These are phyloP conservation scores for Tylochromis polylepis DNA, from an alignment of 2,113 vertebrate genomes.

Conservation along the genomic window DNA sequence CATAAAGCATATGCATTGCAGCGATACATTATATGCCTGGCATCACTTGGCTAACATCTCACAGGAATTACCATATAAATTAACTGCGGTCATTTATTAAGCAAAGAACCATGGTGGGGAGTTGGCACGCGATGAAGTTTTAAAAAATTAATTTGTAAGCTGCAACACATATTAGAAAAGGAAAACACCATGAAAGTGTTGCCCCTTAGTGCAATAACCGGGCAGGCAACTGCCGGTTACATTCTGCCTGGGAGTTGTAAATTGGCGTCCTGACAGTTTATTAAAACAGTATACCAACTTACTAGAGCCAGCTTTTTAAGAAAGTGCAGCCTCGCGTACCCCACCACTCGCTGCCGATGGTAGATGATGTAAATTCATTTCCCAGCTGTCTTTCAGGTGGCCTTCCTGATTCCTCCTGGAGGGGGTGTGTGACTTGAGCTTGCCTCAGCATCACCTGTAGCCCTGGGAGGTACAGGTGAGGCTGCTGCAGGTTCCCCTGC, in stretches of 20 bases:
- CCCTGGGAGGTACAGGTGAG: background rate
- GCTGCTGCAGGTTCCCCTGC: background rate
- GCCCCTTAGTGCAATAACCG: background rate
- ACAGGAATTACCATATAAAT: conserved; percentile 63
- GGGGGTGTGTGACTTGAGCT: background rate
- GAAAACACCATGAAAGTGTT: conserved; percentile 17
- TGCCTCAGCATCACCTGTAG: background rate
- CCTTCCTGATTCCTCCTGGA: background rate
- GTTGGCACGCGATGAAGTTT: conserved; percentile 12
- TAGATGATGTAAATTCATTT: background rate
- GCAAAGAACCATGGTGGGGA: conserved; percentile 26
- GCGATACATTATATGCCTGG: conserved; percentile 62
- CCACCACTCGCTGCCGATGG: background rate
- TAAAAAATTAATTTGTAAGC: background rate
- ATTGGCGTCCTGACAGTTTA: background rate
- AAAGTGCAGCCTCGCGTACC: background rate
- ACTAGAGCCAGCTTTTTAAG: background rate
- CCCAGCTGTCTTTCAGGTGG: background rate
- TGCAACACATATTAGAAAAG: conserved; percentile 43
- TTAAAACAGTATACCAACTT: background rate
- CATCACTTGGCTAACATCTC: conserved; percentile 52
- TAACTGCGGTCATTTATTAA: conserved; percentile 54
- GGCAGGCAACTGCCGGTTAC: background rate
- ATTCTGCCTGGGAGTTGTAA: background rate
- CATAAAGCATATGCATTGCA: conserved; percentile 63